Evolutionary conservation across 2,888 invertebrate genomes (phyloP), one percentile per base, ranked within the genome.

Genomic region (Eurois occulta): DNA sequence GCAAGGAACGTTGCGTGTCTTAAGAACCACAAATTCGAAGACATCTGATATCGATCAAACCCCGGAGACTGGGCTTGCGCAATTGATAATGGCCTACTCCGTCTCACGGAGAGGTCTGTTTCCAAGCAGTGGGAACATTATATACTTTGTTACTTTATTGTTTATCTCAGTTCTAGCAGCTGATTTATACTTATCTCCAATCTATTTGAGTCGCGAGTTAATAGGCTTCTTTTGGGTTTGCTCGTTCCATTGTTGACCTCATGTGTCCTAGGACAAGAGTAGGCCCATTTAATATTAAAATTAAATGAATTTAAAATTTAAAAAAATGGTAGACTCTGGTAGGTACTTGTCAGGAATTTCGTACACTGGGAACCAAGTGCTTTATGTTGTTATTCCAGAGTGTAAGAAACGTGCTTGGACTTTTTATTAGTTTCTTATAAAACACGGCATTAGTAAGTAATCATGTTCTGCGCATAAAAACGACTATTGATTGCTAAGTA

Each of bases 381-480:
- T 71, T n/a, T 24, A 48, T 16, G 18, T 78, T 71, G 10, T 66
- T 72, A 48, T 60, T 41, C 24, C 28, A 69, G 48, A 13, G 16
- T 55, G n/a, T 13, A 10, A 16, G 2, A 16, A 32, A 72, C 79
- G 75, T 75, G 79, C 48, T 55, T 16, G 32, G 48, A 77, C 69
- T 84, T 77, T 81, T 46, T 18, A 75, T 60, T 71, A 3, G n/a
- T 52, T 78, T 66, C 16, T 55, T 60, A 55, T 38, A 38, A 64
- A 38, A 65, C 64, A 48, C 32, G 41, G 24, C 41, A 24, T 62
- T 75, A 65, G 72, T 79, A 41, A 43, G 66, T 73, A 58, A 65
- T 75, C 66, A 71, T 77, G 62, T 80, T 70, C 58, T 48, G 60
- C 74, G 62, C 58, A 73, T 80, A 58, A 41, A 75, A 58, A 60